These are phyloP conservation scores for Platycheirus rosarum DNA, from an alignment of 2,888 invertebrate genomes.

Conservation along the genomic window DNA sequence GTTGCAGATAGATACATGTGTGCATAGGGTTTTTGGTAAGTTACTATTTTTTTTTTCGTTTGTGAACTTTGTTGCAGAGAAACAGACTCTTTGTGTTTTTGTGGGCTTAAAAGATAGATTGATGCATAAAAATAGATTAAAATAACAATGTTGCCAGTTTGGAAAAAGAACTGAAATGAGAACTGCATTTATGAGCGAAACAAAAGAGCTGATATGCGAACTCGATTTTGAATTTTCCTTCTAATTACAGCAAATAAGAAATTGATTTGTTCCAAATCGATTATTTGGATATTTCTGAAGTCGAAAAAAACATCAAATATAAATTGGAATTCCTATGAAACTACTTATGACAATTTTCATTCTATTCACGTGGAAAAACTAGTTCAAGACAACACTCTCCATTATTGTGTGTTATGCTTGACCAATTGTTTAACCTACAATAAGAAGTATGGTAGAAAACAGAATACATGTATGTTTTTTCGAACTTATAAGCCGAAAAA, in stretches of 20 bases:
- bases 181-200: slow-evolving; percentile 27
- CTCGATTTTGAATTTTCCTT: no score
- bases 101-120: slow-evolving; percentile 59
- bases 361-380: slow-evolving; percentile 49
- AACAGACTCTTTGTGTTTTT: slow-evolving; percentile 35
- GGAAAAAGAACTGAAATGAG: slow-evolving; percentile 13
- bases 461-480: background rate
- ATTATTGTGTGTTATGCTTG: slow-evolving; percentile 23
- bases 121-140: slow-evolving; percentile 65
- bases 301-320: slow-evolving; percentile 9
- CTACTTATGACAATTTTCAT: slow-evolving; percentile 42
- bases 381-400: slow-evolving; percentile 32
- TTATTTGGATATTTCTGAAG: no score
- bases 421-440: slow-evolving; percentile 61
- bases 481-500: background rate
- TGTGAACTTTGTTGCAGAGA: slow-evolving; percentile 14
- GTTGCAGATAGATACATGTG: slow-evolving; percentile 30
- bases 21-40: slow-evolving; percentile 25
- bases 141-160: slow-evolving; percentile 51
- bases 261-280: no score
- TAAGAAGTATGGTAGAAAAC: slow-evolving; percentile 13
- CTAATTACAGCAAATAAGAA: no score
- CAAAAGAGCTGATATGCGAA: slow-evolving; percentile 64
- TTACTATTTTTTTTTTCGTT: slow-evolving; percentile 25
- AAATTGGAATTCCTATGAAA: slow-evolving; percentile 9